Conservation (phyloP, 2,888 invertebrate species). For the Deilephila elpenor region DNA sequence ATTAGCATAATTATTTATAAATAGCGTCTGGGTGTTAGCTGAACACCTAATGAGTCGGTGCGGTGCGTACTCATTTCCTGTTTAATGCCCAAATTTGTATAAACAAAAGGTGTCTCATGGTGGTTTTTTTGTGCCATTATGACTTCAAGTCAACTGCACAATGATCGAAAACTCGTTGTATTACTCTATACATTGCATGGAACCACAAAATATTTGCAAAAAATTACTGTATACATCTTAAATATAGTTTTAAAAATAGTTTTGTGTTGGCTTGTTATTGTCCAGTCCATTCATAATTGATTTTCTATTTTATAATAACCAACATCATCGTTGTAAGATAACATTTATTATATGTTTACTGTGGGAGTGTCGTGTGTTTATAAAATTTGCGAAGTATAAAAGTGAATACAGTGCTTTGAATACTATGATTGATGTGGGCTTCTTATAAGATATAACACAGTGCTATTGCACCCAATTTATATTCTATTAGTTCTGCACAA, state of each 20-base stretch:
- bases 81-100: conserved; percentile 47
- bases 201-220: not conserved
- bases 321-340: too few species aligned
- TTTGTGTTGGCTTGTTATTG: not conserved
- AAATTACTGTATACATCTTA: too few species aligned
- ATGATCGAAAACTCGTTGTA: not conserved
- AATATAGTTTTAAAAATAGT: not conserved
- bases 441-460: not conserved
- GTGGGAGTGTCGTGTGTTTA: not conserved
- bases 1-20: conserved; percentile 38
- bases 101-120: conserved; percentile 52
- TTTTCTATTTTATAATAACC: too few species aligned
- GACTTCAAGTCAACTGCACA: not conserved
- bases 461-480: too few species aligned
- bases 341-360: not conserved
- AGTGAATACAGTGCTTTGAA: not conserved
- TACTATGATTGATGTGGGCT: not conserved
- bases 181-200: not conserved
- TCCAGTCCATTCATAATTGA: not conserved
- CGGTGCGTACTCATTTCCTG: conserved; percentile 38
- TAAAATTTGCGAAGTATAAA: not conserved
- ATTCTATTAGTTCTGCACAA: too few species aligned
- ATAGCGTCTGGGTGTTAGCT: conserved; percentile 22
- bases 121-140: conserved; percentile 10
- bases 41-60: conserved; percentile 18